Conservation (phyloP, 2,113 vertebrate genomes). For the Plecotus auritus region DNA sequence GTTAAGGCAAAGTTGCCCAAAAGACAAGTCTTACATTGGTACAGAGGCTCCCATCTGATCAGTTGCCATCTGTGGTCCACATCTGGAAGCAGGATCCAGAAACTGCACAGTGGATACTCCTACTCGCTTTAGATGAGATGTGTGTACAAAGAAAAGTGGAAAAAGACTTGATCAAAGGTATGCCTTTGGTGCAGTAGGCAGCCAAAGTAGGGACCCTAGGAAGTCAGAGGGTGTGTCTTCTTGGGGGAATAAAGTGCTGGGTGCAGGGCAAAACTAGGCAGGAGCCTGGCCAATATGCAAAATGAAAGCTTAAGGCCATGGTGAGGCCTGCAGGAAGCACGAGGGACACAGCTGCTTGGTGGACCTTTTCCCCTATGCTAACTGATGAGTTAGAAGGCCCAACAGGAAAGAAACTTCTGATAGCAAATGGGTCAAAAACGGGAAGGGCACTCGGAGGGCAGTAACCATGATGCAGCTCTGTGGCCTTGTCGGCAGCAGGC, state of each 20-base stretch:
- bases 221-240: background rate
- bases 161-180: background rate
- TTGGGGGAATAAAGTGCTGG: background rate
- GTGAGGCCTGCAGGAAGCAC: background rate
- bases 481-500: background rate
- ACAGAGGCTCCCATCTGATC: background rate
- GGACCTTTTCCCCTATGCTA: background rate
- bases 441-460: constrained; percentile 66
- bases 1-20: background rate
- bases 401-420: constrained; percentile 70
- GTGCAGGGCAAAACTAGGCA: background rate
- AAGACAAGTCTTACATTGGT: background rate
- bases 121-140: background rate
- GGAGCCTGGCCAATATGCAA: background rate
- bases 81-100: background rate
- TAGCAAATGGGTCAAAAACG: constrained; percentile 50
- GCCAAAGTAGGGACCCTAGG: background rate
- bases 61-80: background rate
- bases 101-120: background rate
- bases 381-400: constrained; percentile 33
- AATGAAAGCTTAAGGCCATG: background rate
- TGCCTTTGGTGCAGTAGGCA: background rate
- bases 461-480: background rate
- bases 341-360: background rate
- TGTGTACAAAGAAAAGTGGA: background rate